Base-by-base conservation (phyloP, 2,888 invertebrate genomes). In the Poecilus cupreus region DNA sequence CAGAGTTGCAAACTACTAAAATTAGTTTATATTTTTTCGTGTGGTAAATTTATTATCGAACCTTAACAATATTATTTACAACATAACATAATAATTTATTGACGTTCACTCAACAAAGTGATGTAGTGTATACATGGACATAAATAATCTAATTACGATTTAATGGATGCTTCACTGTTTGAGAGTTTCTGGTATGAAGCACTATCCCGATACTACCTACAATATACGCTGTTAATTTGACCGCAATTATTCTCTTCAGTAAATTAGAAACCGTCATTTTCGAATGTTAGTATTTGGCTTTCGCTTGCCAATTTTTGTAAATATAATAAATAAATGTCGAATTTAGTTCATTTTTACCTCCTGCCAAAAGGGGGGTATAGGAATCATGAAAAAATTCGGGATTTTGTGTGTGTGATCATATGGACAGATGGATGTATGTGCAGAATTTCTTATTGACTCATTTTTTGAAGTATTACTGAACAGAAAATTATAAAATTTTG, bases 21-120 rank as follows among this genome's bases (percentile, higher is more conserved):
- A 60, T 60, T 60, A 22, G 24, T 60, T 60, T 60, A 60, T 22
- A 60, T 60, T 60, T 60, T 54, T 60, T 13, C n/a, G 2, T 22
- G 13, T 3, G 26, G 13, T 43, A 43, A 60, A 60, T 24, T 11
- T 60, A 13, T 60, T 60, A 60, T 60, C 26, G 26, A 60, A 22
- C 26, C 26, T 26, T 60, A 60, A 60, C 26, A 24, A 60, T 60
- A 60, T 60, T 60, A 60, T 60, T 60, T 60, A 54, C 54, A 24
- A 60, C 60, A 60, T 54, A 54, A 60, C 60, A 60, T 54, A 54
- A 60, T 60, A 60, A 60, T 60, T 60, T 60, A 60, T 32, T 32
- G 32, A 32, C 60, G 6, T 24, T 54, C 10, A 54, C 10, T 54
- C 54, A 20, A 11, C 24, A 60, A 60, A 60, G 60, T 60, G 60